A percentile compares a stretch with the other conserved stretches of the same genome.
phyloP scores from a whole-genome alignment of 2,797 vertebrate genomes.

The Epinephelus awoara region DNA sequence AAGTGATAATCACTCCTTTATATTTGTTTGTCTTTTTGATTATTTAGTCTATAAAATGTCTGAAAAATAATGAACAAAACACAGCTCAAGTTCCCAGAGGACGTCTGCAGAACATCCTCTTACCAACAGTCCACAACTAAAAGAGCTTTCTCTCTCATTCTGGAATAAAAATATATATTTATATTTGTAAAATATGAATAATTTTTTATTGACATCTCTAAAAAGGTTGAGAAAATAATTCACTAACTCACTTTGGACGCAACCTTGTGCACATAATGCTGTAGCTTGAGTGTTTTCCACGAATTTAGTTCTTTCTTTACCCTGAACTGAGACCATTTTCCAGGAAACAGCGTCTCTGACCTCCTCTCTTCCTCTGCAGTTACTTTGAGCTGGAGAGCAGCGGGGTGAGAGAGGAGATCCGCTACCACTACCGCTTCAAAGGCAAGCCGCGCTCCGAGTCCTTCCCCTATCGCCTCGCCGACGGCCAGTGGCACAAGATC shows the following conservation, averaged over 20 bases:
- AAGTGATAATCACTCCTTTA: too few species aligned
- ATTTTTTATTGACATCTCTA: not conserved
- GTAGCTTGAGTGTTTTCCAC: not conserved
- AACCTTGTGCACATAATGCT: not conserved
- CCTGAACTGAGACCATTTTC: not conserved
- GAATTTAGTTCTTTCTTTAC: not conserved
- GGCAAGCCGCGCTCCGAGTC: constrained; percentile 92
- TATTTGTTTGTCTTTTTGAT: too few species aligned
- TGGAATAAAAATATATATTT: too few species aligned
- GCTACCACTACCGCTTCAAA: constrained; percentile 92
- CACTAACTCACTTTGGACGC: not conserved
- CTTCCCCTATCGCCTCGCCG: constrained; percentile 94
- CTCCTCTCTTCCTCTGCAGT: constrained; percentile 76
- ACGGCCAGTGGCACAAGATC: constrained; percentile 95
- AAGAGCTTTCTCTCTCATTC: too few species aligned
- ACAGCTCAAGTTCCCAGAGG: too few species aligned
- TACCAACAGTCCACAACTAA: too few species aligned
- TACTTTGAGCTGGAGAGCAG: constrained; percentile 98
- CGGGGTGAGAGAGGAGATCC: constrained; percentile 93
- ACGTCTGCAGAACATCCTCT: too few species aligned
- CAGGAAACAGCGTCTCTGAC: constrained; percentile 17
- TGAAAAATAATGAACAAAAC: too few species aligned
- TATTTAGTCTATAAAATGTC: too few species aligned
- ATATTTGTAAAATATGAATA: not conserved
- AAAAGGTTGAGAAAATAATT: not conserved